A percentile compares a stretch with the other conserved stretches of the same genome.
These are phyloP conservation scores for Lepidonotus clava DNA, from an alignment of 2,888 invertebrate species.

Conservation along the genomic window DNA sequence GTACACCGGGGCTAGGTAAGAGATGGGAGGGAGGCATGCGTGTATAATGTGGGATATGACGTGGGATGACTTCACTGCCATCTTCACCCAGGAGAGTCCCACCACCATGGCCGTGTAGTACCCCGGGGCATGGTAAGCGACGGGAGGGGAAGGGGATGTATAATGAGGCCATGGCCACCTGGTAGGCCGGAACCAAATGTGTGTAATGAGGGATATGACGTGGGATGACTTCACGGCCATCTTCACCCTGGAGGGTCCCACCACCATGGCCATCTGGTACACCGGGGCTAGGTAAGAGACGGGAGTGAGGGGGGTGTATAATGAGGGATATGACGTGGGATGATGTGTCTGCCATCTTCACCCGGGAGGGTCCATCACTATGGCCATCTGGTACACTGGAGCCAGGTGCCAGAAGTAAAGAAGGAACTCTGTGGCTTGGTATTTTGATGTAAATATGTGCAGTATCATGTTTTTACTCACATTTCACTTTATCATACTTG, in stretches of 20 bases:
- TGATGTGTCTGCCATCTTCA: constrained; percentile 6
- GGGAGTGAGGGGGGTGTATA: no score
- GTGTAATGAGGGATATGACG: constrained; percentile 1
- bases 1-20: constrained; percentile 27
- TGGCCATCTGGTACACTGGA: constrained; percentile 28
- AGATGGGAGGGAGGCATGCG: no score
- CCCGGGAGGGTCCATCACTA: background rate
- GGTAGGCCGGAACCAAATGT: no score
- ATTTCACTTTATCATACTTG: no score
- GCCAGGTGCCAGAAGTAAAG: no score
- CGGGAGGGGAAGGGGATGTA: no score
- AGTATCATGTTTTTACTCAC: no score
- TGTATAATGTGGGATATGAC: no score
- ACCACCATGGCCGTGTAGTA: constrained; percentile 1
- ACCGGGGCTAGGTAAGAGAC: constrained; percentile 17
- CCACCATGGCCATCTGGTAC: background rate
- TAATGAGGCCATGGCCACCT: background rate
- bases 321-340: constrained; percentile 21
- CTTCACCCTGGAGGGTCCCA: background rate
- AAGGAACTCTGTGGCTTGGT: no score
- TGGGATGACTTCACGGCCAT: constrained; percentile 21
- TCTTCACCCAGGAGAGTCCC: background rate
- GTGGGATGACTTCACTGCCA: no score
- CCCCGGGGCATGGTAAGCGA: constrained; percentile 2
- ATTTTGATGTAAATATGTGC: no score